phyloP scores from a whole-genome alignment of 2,888 invertebrate species.

The Hoplodrina ambigua region DNA sequence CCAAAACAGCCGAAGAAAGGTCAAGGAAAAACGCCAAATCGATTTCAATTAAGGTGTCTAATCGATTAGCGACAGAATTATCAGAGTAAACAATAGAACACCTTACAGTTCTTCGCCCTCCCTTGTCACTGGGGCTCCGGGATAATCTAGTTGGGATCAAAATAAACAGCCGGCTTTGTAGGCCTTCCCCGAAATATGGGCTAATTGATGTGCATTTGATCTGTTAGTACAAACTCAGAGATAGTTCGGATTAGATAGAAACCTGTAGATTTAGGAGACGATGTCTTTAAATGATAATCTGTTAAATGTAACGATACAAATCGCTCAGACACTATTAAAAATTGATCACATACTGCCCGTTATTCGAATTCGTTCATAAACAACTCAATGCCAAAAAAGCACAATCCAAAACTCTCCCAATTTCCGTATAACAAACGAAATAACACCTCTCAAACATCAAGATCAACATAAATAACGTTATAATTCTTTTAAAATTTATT shows the following conservation, averaged over 20 bases:
- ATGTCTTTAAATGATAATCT: conserved; percentile 18
- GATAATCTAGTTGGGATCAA: conserved; percentile 60
- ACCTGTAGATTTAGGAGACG: conserved; percentile 31
- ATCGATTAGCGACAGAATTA: conserved; percentile 55
- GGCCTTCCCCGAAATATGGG: conserved; percentile 39
- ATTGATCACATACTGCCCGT: conserved; percentile 8
- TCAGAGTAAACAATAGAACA: conserved; percentile 54
- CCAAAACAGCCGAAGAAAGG: conserved; percentile 19
- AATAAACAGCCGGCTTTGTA: conserved; percentile 55
- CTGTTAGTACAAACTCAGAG: conserved; percentile 28
- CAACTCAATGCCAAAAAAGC: conserved; percentile 36
- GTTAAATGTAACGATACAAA: conserved; percentile 5
- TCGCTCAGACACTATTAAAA: conserved; percentile 1
- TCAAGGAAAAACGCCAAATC: conserved; percentile 50
- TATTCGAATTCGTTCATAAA: conserved; percentile 41
- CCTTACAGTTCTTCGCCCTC: conserved; percentile 37
- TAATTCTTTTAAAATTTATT: conserved; percentile 64
- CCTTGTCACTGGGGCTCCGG: conserved; percentile 61
- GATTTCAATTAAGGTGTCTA: conserved; percentile 59
- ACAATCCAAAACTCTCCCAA: conserved; percentile 31
- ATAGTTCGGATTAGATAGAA: conserved; percentile 27
- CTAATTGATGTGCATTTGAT: conserved; percentile 61
- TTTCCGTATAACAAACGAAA: conserved; percentile 54
- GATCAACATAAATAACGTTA: conserved; percentile 56
- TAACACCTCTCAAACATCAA: conserved; percentile 54